phyloP scores from a whole-genome alignment of 2,888 invertebrate genomes.

The Agrotis clavis region DNA sequence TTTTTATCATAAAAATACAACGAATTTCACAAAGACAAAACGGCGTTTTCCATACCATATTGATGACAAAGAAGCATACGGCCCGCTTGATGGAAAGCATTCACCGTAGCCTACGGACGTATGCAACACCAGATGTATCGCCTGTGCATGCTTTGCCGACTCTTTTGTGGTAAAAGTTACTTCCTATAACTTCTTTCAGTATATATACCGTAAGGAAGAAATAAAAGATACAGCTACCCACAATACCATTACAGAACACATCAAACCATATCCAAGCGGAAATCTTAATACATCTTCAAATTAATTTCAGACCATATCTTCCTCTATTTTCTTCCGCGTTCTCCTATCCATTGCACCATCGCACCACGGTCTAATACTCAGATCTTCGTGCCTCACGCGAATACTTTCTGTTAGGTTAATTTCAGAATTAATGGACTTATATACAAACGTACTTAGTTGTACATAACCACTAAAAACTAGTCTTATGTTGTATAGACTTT shows the following conservation, averaged over 20 bases:
- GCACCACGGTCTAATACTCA: conserved; percentile 74
- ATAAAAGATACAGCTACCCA: neutral
- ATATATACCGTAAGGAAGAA: too few relatives aligned
- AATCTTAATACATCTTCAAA: neutral
- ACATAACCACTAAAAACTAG: neutral
- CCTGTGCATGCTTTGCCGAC: too few relatives aligned
- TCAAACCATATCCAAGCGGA: neutral
- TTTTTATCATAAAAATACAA: too few relatives aligned
- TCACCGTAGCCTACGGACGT: too few relatives aligned
- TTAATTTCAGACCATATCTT: conserved; percentile 3
- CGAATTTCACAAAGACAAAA: too few relatives aligned
- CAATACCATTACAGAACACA: conserved; percentile 1
- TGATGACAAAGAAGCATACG: too few relatives aligned
- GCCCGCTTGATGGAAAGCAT: too few relatives aligned
- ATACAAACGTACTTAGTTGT: conserved; percentile 3
- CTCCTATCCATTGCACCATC: conserved; percentile 50
- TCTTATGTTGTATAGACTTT: neutral
- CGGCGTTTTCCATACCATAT: too few relatives aligned
- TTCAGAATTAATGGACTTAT: conserved; percentile 58
- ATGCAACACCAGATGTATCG: too few relatives aligned
- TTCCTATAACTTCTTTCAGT: neutral
- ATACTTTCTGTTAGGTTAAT: conserved; percentile 69
- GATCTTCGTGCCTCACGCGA: conserved; percentile 74
- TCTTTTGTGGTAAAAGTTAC: too few relatives aligned
- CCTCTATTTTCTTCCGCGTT: conserved; percentile 25